Conservation (phyloP, 2,888 invertebrate genomes). For the Melanostoma mellinum region DNA sequence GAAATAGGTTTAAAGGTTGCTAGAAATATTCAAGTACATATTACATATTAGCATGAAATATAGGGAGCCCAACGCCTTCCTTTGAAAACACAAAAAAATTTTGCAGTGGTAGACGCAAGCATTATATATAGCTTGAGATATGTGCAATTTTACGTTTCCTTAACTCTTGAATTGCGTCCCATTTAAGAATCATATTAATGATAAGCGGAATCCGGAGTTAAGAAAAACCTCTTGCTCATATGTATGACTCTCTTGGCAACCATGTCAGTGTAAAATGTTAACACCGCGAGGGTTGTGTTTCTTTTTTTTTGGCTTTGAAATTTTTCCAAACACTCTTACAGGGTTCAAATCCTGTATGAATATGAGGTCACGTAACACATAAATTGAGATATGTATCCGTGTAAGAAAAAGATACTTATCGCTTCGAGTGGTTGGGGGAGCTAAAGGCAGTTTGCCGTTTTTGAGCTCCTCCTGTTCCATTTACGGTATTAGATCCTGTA, state of each 20-base stretch:
- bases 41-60: too few relatives aligned
- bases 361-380: conserved; percentile 73
- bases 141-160: too few relatives aligned
- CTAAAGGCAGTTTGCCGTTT: conserved; percentile 37
- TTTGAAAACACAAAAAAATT: too few relatives aligned
- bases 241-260: not conserved
- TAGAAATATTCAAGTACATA: too few relatives aligned
- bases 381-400: conserved; percentile 73
- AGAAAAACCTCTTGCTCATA: not conserved
- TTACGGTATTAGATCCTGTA: conserved; percentile 62
- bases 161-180: too few relatives aligned
- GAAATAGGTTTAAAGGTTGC: too few relatives aligned
- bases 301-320: conserved; percentile 47
- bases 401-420: conserved; percentile 73
- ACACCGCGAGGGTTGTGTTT: conserved; percentile 48
- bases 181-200: too few relatives aligned
- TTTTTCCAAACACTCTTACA: conserved; percentile 66
- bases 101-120: too few relatives aligned
- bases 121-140: too few relatives aligned
- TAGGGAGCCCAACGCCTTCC: too few relatives aligned
- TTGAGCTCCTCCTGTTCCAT: conserved; percentile 40
- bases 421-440: conserved; percentile 56
- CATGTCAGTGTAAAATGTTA: not conserved
- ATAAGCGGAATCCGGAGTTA: too few relatives aligned
- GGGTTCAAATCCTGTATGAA: conserved; percentile 71